Evolutionary conservation across 2,888 invertebrate species (phyloP), one percentile per base, ranked within the genome.

Genomic region (Brachyptera risi): DNA sequence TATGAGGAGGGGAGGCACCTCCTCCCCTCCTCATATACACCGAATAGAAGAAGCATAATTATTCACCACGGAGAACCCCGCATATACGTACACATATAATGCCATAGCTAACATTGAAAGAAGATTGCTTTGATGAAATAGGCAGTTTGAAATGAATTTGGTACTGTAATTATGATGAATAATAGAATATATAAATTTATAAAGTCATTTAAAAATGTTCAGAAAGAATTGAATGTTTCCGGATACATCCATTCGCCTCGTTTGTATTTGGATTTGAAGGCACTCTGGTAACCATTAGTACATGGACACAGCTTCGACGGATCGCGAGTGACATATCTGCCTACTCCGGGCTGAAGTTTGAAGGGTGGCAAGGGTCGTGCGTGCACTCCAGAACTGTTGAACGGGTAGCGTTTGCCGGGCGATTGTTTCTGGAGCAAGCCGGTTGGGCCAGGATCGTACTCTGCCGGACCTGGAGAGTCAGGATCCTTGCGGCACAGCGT

Each of bases 401-500:
- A 54, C 37, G 54, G 54, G 38, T 31, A 54, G 4, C 21, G 17
- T 13, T 37, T 37, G 17, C 35, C 54, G 9, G 54, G 21, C 9
- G 7, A 21, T 37, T 17, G 35, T 11, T 44, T 15, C 3, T 4
- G 21, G 19, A 4, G 19, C 17, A 5, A 21, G n/a, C n/a, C n/a
- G n/a, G n/a, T n/a, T 2, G 11, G 11, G 19, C 19, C 2, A n/a
- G 68, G 67, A 26, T 63, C 69, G 64, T 82, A 81, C 58, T 73
- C 69, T 0, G 77, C 77, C 0, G 84, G 82, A 0, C 82, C 79
- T 0, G 84, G 84, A 1, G 79, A 78, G 0, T 72, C 67, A 0
- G 80, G 76, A 54, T 76, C 73, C 47, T 75, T 76, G 24, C 76
- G 71, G 66, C 80, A 79, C 72, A 81, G 74, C 1, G 78, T 71